Evolutionary conservation across 2,797 vertebrate genomes (phyloP).

Genomic region (Enteromius viviparus): DNA sequence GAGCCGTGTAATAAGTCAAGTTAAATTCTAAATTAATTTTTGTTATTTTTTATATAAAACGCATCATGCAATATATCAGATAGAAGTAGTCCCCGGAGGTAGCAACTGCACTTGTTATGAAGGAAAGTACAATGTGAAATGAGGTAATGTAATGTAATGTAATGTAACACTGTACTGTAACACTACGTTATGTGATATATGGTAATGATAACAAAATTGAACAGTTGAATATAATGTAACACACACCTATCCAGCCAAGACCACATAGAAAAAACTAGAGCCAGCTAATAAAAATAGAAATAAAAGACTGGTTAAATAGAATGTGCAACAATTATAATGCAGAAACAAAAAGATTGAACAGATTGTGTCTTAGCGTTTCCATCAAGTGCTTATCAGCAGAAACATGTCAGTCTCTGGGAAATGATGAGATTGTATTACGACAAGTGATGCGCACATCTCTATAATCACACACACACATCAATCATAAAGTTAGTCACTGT

Average conservation of each 20-base stretch:
- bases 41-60: not conserved
- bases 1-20: not conserved
- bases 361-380: conserved; percentile 18
- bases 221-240: not conserved
- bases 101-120: not conserved
- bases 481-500: conserved; percentile 25
- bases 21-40: not conserved
- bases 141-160: not conserved
- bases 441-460: conserved; percentile 21
- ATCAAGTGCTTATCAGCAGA: not conserved
- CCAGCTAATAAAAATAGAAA: not conserved
- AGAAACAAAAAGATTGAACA: conserved; percentile 9
- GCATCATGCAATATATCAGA: not conserved
- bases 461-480: not conserved
- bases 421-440: conserved; percentile 17
- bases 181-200: too few species aligned
- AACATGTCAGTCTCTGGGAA: conserved; percentile 2
- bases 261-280: not conserved
- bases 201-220: not conserved
- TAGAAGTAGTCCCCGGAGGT: not conserved
- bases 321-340: not conserved
- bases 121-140: not conserved
- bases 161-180: not conserved
- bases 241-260: not conserved
- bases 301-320: not conserved